Conservation (phyloP, 2,888 invertebrate genomes). For the Lasioglossum pauxillum region DNA sequence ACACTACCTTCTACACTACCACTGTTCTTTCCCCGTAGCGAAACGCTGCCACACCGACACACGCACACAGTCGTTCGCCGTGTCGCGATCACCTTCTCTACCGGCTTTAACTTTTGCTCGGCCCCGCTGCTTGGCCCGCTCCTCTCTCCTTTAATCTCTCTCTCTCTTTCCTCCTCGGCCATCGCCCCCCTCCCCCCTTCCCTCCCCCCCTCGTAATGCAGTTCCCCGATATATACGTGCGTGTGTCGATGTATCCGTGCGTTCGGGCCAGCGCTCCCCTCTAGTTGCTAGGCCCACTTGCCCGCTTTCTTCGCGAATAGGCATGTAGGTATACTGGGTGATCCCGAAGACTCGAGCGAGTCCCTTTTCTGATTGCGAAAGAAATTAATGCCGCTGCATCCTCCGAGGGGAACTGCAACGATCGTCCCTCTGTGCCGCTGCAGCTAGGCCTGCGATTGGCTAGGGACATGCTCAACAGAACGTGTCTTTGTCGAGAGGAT, state of each 20-base stretch:
- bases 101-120: conserved; percentile 51
- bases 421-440: neutral
- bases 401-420: neutral
- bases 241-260: neutral
- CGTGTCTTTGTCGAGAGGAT: neutral
- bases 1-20: conserved; percentile 61
- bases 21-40: conserved; percentile 39
- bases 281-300: conserved; percentile 82
- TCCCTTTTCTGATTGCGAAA: neutral
- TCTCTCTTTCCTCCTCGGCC: neutral
- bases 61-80: conserved; percentile 15
- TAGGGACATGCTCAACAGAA: neutral
- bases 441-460: conserved; percentile 1
- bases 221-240: conserved; percentile 26
- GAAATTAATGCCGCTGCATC: neutral
- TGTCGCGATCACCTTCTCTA: conserved; percentile 52
- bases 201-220: conserved; percentile 37
- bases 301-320: conserved; percentile 79
- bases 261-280: conserved; percentile 67
- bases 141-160: neutral
- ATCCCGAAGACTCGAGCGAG: neutral
- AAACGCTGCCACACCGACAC: conserved; percentile 36
- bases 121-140: conserved; percentile 23
- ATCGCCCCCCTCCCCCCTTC: neutral
- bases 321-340: conserved; percentile 52